Conservation (phyloP, 35 echinoderm and acorn worm species). For the Ptychodera flava region DNA sequence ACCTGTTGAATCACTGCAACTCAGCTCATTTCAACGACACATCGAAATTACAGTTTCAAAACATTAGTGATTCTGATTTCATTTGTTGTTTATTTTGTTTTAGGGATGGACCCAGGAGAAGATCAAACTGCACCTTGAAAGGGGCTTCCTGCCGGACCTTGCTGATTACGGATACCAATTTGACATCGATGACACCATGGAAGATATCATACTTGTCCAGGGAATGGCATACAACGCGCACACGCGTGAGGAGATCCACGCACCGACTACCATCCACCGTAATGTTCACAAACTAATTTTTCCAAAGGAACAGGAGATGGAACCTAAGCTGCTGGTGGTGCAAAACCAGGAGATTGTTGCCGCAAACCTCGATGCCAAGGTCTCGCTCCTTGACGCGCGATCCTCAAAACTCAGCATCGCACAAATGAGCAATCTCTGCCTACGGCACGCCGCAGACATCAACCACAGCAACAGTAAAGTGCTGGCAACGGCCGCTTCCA, state of each 20-base stretch:
- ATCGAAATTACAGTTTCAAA: neutral
- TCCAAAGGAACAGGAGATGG: constrained; percentile 22
- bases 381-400: neutral
- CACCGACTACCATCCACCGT: constrained; percentile 66
- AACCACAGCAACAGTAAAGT: constrained; percentile 10
- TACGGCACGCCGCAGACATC: constrained; percentile 16
- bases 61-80: too few relatives aligned
- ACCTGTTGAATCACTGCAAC: too few relatives aligned
- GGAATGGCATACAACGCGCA: constrained; percentile 70
- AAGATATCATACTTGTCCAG: constrained; percentile 79
- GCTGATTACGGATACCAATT: constrained; percentile 36
- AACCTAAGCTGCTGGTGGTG: constrained; percentile 68
- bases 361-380: constrained; percentile 6
- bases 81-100: neutral
- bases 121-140: constrained; percentile 82
- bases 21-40: too few relatives aligned
- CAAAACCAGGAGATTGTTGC: constrained; percentile 25
- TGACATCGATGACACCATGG: constrained; percentile 57
- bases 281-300: constrained; percentile 75
- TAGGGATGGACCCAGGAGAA: constrained; percentile 93
- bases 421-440: constrained; percentile 23
- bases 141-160: constrained; percentile 44
- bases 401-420: neutral
- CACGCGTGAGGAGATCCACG: constrained; percentile 63
- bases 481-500: neutral